These are phyloP conservation scores for Neopipo cinnamomea DNA, from an alignment of 2,113 vertebrate species.

Conservation along the genomic window DNA sequence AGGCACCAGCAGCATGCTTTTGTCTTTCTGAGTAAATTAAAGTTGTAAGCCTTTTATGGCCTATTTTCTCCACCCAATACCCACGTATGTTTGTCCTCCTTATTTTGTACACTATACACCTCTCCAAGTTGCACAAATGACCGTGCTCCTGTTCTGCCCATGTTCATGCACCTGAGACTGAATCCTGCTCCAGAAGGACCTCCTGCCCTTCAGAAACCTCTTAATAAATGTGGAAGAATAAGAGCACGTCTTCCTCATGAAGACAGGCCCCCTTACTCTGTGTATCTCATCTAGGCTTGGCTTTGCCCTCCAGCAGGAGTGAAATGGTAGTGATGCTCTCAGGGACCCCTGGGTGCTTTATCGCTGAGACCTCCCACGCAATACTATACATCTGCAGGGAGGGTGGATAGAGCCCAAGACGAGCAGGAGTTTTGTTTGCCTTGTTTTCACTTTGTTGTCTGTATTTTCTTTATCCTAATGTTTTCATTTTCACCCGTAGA, in stretches of 20 bases:
- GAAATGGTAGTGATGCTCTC: not conserved
- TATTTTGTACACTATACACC: not conserved
- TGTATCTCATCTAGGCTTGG: not conserved
- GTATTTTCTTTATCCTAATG: not conserved
- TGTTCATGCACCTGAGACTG: not conserved
- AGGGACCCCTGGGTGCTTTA: rapidly evolving
- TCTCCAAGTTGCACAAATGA: not conserved
- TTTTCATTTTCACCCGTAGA: not conserved
- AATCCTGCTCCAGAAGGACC: not conserved
- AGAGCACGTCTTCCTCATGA: not conserved
- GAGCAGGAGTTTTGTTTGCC: not conserved
- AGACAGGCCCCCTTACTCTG: not conserved
- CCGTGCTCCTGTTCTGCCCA: not conserved
- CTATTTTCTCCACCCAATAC: not conserved
- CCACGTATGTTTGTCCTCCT: not conserved
- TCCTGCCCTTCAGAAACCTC: not conserved
- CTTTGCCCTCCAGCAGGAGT: not conserved
- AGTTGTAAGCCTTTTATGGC: not conserved
- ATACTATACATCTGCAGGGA: not conserved
- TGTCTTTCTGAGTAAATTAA: not conserved
- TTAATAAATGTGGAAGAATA: not conserved
- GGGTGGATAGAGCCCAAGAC: not conserved
- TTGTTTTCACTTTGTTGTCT: not conserved
- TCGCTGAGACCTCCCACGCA: not conserved
- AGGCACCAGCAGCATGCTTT: rapidly evolving